These are phyloP conservation scores for Corythoichthys haematopterus DNA, from an alignment of 2,113 vertebrate species.

Conservation along the genomic window DNA sequence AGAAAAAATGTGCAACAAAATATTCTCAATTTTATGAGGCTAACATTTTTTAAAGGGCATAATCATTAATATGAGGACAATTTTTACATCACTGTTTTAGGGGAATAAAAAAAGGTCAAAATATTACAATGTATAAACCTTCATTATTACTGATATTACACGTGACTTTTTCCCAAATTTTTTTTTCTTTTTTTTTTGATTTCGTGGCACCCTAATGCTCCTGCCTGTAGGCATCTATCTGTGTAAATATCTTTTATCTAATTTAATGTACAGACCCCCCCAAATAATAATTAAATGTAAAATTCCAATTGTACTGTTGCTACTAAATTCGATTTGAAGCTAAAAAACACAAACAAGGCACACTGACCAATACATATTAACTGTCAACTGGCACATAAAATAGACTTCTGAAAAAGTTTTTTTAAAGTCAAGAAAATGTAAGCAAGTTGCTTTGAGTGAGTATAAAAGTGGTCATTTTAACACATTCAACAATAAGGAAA, in stretches of 20 bases:
- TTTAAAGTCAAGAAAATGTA: constrained; percentile 45
- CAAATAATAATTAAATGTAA: constrained; percentile 13
- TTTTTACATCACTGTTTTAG: too few relatives aligned
- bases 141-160: background rate
- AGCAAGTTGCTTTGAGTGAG: constrained; percentile 48
- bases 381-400: constrained; percentile 23
- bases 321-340: constrained; percentile 19
- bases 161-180: background rate
- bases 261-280: too few relatives aligned
- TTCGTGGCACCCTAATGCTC: background rate
- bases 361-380: constrained; percentile 13
- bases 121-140: too few relatives aligned
- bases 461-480: constrained; percentile 43
- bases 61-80: too few relatives aligned
- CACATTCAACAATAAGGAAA: constrained; percentile 35
- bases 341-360: constrained; percentile 35
- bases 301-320: constrained; percentile 18
- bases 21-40: background rate
- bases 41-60: background rate
- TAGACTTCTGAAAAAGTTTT: background rate
- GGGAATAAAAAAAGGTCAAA: too few relatives aligned
- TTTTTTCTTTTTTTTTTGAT: background rate
- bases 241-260: background rate
- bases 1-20: background rate
- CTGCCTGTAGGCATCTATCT: background rate